Conservation (phyloP, 2,888 invertebrate species). For the Acrocyrtus sp. region DNA sequence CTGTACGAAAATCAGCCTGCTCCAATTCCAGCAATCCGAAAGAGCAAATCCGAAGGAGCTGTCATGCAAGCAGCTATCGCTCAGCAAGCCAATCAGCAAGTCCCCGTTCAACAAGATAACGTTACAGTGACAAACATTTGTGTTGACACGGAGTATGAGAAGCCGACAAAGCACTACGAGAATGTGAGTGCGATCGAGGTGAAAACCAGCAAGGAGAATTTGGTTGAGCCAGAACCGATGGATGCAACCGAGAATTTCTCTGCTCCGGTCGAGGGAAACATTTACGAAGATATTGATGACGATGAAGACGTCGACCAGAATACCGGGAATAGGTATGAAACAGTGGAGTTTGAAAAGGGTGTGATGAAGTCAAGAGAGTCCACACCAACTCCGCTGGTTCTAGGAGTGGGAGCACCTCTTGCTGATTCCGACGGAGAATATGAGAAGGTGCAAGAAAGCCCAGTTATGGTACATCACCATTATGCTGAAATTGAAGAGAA, state of each 20-base stretch:
- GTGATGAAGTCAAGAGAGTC: conserved; percentile 20
- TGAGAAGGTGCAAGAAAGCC: conserved; percentile 29
- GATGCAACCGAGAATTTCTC: not conserved
- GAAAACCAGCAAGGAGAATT: conserved; percentile 10
- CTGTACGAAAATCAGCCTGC: conserved; percentile 58
- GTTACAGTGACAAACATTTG: conserved; percentile 23
- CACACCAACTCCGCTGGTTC: not conserved
- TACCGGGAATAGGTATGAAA: conserved; percentile 56
- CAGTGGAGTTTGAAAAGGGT: conserved; percentile 45
- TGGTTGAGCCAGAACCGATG: not conserved
- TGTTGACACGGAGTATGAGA: conserved; percentile 21
- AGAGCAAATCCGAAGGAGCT: conserved; percentile 34
- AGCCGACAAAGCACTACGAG: conserved; percentile 59
- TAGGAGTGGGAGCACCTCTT: not conserved
- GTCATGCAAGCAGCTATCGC: conserved; percentile 4
- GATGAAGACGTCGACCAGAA: conserved; percentile 26
- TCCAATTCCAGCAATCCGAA: conserved; percentile 29
- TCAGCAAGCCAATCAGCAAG: not conserved
- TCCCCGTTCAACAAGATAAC: not conserved
- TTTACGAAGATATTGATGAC: conserved; percentile 62
- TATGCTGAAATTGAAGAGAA: conserved; percentile 57
- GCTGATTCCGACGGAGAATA: conserved; percentile 37
- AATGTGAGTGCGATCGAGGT: conserved; percentile 57
- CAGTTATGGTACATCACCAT: conserved; percentile 46
- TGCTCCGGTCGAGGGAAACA: conserved; percentile 49